Conservation (phyloP, 2,888 invertebrate species). For the Leptinotarsa peninsularis region DNA sequence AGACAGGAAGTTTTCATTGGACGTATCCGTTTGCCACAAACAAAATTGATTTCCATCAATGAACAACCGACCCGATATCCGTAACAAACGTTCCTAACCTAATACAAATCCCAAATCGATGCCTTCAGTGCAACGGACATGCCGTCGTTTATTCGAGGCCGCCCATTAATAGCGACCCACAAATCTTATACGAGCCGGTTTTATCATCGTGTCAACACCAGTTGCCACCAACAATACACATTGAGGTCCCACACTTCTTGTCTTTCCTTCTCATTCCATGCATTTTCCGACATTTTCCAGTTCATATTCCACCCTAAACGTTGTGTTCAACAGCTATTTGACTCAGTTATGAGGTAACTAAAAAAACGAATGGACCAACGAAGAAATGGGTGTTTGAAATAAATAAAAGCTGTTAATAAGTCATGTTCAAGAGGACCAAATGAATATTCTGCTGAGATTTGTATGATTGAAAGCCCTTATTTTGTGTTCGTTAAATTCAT, state of each 20-base stretch:
- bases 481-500: too few relatives aligned
- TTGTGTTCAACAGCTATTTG: conserved; percentile 6
- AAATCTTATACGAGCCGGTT: conserved; percentile 62
- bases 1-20: too few relatives aligned
- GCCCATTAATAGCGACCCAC: conserved; percentile 63
- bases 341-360: not conserved
- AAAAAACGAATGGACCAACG: not conserved
- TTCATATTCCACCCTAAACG: conserved; percentile 33
- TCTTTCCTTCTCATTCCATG: conserved; percentile 38
- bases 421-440: not conserved
- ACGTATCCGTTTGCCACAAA: not conserved
- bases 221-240: conserved; percentile 62
- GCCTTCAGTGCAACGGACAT: conserved; percentile 59
- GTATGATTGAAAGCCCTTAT: too few relatives aligned
- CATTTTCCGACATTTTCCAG: conserved; percentile 38
- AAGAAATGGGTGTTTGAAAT: too few relatives aligned
- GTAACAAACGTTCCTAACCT: conserved; percentile 39
- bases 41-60: conserved; percentile 32
- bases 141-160: conserved; percentile 59
- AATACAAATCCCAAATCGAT: conserved; percentile 61
- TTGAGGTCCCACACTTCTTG: conserved; percentile 51
- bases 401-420: not conserved
- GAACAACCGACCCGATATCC: conserved; percentile 33
- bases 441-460: too few relatives aligned
- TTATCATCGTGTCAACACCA: conserved; percentile 65